Evolutionary conservation across 2,113 vertebrate genomes (phyloP), one percentile per base, ranked within the genome.

Genomic region (Seriola rivoliana): DNA sequence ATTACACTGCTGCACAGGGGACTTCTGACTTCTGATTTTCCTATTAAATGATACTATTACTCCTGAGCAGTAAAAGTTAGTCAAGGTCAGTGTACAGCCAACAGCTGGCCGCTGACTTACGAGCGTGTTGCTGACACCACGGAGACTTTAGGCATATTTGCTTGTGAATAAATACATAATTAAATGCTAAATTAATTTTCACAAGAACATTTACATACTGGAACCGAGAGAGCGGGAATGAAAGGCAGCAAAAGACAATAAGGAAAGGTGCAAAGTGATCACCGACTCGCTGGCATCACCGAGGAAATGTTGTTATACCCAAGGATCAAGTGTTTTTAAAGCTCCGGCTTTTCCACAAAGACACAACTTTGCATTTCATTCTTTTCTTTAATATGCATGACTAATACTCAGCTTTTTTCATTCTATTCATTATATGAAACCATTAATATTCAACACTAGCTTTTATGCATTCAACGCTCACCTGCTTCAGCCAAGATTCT

Each of bases 101-200:
- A 72, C 77, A 90, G 79, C 81, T 86, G 81, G 60, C 16, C 4
- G 52, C 60, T 14, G 62, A 83, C 75, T 77, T 69, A 17, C 42
- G 38, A 13, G 29, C 4, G 48, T 50, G 71, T 25, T 54, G 38
- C 62, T 50, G 72, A 72, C 69, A 50, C 78, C 81, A 29, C 17
- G 5, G 73, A 72, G 55, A 83, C 81, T 50, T 79, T 74, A 32
- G 34, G 68, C 84, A 69, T 38, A 77, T 86, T 84, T 67, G 50
- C 67, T 40, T 65, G 58, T 77, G 81, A 89, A 88, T 83, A 88
- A 89, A 89, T 82, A 63, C 81, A 82, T 80, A 84, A 86, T 91
- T 86, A 88, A 88, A 92, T 66, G 71, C 71, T 40, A 84, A 48
- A 85, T 81, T 62, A 76, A 81, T 78, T 87, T 88, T n/a, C 44